phyloP scores from a whole-genome alignment of 2,113 vertebrate genomes.

The Leucopsar rothschildi region DNA sequence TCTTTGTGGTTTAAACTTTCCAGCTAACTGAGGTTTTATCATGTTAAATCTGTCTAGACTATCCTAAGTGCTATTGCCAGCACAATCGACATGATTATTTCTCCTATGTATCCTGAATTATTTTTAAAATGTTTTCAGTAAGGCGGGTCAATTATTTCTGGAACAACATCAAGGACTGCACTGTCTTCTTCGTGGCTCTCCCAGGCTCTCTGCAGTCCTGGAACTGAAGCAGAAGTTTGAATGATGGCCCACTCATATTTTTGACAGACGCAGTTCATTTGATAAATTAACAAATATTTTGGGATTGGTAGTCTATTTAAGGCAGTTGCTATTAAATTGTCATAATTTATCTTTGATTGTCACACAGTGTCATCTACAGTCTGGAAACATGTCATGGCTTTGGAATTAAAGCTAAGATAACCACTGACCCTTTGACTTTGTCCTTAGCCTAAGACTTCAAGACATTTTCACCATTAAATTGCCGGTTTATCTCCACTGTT shows the following conservation, averaged over 20 bases:
- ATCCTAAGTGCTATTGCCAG: not conserved
- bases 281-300: not conserved
- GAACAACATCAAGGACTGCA: not conserved
- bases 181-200: not conserved
- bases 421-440: not conserved
- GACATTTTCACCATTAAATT: not conserved
- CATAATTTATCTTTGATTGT: not conserved
- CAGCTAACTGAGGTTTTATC: not conserved
- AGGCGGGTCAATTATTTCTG: not conserved
- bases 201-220: not conserved
- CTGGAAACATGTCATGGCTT: not conserved
- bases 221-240: not conserved
- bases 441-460: not conserved
- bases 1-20: not conserved
- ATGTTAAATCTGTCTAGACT: not conserved
- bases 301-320: not conserved
- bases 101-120: not conserved
- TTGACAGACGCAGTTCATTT: not conserved
- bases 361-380: not conserved
- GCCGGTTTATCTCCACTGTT: not conserved
- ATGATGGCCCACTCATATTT: not conserved
- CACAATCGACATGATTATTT: not conserved
- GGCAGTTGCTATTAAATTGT: not conserved
- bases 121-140: conserved; percentile 18
- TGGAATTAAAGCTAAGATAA: not conserved